Base-by-base conservation (phyloP, 2,113 vertebrate species). In the Salvelinus alpinus region DNA sequence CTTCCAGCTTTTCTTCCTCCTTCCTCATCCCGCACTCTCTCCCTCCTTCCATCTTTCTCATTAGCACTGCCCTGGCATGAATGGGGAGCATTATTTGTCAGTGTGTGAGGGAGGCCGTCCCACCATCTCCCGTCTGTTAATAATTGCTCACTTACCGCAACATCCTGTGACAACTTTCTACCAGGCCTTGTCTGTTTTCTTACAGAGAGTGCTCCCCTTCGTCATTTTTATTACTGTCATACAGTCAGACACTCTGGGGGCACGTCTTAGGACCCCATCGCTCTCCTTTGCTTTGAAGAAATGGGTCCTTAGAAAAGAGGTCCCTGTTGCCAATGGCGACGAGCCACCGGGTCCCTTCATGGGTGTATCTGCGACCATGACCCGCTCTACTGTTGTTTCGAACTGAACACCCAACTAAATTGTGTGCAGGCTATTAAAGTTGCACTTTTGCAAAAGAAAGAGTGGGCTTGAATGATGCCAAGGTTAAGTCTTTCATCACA, bases 1-100 rank as follows among this genome's bases (percentile, higher is more conserved):
- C 71, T 38, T 76, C 24, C 54, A 8, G 66, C 75, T 24, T 70
- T 31, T 44, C 38, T 67, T 70, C 38, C 66, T 73, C 73, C 64
- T 69, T 74, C 62, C 64, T 67, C 38, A 71, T 54, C 1, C 59
- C 24, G n/a, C 75, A 22, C 72, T 47, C 0, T 27, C 25, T 72
- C 48, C 51, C 34, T 20, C 57, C 24, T 44, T 44, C 38, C 9
- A 9, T 59, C 44, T 71, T 74, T 74, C 72, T 82, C 83, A 82
- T 85, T 85, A 86, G 69, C 57, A 72, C 14, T 27, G 70, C 54
- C 16, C 66, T 57, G 78, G 59, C 74, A 83, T 88, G 86, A 90
- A 88, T 80, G 76, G 68, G 22, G 38, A 9, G 48, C 78, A 78
- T 88, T 88, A 83, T 88, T 60, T 71, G 66, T 34, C 27, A 27